Base-by-base conservation (phyloP, 1,140 invertebrate species). In the Panulirus ornatus region DNA sequence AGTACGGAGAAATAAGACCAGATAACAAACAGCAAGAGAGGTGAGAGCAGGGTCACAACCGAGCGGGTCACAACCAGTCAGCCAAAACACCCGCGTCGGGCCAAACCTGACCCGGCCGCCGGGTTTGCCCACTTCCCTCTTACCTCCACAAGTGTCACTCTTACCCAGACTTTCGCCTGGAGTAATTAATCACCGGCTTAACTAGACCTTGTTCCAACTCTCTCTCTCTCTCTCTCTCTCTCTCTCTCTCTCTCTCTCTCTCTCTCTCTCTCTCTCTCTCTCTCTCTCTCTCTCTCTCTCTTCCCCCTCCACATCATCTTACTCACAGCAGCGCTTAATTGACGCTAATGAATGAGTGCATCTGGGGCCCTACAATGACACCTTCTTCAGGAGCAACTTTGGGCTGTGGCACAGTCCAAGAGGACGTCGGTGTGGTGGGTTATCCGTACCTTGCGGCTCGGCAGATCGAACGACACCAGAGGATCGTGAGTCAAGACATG, bases 261-360 rank as follows among this genome's bases (percentile, higher is more conserved):
- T 40, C 73, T 76, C 73, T n/a, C 42, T 40, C 73, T 42, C 73
- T 76, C 73, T 42, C 73, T 76, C 73, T 42, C 30, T 36, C 73
- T 42, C 73, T 76, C 75, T n/a, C 27, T 19, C 27, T 19, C 22
- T 34, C 19, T 36, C 27, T 34, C 27, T 36, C 11, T 19, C 27
- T 34, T 36, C 14, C 27, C 30, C 70, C 70, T 14, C 22, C 70
- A 70, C 51, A n/a, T 22, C 63, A 6, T 70, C 70, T 30, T 36
- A 36, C 30, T 73, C 38, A 76, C 73, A 76, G 42, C 73, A 76
- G 36, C 9, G 14, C 40, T 27, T 76, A 76, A 76, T 76, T 76
- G 73, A 76, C 73, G 73, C 73, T 76, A 40, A 76, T 16, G 38
- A 76, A 76, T 76, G 73, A n/a, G n/a, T 38, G 44, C 34, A 14